Evolutionary conservation across 1,140 invertebrate species (phyloP).

Genomic region (Tetragonula clypearis): DNA sequence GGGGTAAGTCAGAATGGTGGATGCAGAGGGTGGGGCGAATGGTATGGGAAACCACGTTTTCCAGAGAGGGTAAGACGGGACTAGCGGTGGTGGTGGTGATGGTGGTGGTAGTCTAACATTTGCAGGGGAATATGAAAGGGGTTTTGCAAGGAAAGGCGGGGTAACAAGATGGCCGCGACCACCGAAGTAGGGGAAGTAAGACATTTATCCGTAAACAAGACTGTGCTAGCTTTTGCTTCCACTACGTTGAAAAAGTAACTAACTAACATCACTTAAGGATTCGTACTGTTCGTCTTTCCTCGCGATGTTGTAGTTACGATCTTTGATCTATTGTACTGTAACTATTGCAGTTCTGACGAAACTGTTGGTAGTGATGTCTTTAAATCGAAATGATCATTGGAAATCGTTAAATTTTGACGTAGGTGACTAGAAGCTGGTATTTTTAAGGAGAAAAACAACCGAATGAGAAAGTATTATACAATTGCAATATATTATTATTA

Average conservation of each 20-base stretch:
- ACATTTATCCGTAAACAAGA: slow-evolving; percentile 70
- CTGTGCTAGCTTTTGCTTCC: slow-evolving; percentile 28
- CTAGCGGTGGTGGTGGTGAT: slow-evolving; percentile 61
- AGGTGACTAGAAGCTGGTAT: neutral
- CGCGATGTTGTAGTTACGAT: too few relatives aligned
- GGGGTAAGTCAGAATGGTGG: slow-evolving; percentile 69
- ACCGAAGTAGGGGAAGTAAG: slow-evolving; percentile 74
- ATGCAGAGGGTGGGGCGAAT: slow-evolving; percentile 63
- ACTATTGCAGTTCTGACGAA: too few relatives aligned
- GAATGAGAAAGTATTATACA: neutral
- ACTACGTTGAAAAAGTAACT: slow-evolving; percentile 37
- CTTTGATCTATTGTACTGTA: neutral
- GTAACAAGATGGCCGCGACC: slow-evolving; percentile 75
- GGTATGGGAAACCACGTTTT: slow-evolving; percentile 66
- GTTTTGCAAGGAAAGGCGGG: slow-evolving; percentile 72
- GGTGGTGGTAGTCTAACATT: slow-evolving; percentile 70
- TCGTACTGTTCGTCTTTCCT: neutral
- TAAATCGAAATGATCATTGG: neutral
- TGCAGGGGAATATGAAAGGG: slow-evolving; percentile 67
- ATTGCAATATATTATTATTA: neutral
- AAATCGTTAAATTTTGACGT: neutral
- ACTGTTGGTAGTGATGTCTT: too few relatives aligned
- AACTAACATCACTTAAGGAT: slow-evolving; percentile 11
- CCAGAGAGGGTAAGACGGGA: slow-evolving; percentile 72
- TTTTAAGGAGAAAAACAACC: neutral